Evolutionary conservation across 2,113 vertebrate genomes (phyloP).

Genomic region (Manacus vitellinus): DNA sequence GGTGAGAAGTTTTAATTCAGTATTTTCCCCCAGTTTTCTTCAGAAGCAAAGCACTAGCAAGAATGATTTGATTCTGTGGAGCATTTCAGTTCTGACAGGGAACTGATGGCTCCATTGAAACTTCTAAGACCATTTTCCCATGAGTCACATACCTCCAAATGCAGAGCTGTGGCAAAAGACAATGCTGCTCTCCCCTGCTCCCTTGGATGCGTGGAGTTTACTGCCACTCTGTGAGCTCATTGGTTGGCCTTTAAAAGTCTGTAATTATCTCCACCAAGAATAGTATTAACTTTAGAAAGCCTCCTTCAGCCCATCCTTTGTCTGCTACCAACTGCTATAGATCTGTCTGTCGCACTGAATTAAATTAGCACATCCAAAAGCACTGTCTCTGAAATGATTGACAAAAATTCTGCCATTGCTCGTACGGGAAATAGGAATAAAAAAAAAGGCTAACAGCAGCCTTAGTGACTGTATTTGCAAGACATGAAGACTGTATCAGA

Average conservation of each 20-base stretch:
- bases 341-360: constrained; percentile 44
- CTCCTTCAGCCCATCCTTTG: constrained; percentile 25
- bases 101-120: background rate
- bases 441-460: background rate
- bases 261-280: constrained; percentile 46
- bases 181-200: background rate
- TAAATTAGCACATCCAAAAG: constrained; percentile 13
- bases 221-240: background rate
- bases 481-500: background rate
- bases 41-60: background rate
- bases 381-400: background rate
- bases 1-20: background rate
- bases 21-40: background rate
- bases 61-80: background rate
- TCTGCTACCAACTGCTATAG: constrained; percentile 42
- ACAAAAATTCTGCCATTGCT: constrained; percentile 17
- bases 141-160: background rate
- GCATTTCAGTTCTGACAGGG: background rate
- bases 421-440: background rate
- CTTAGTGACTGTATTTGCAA: background rate
- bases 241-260: constrained; percentile 20
- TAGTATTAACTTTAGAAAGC: constrained; percentile 39
- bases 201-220: background rate
- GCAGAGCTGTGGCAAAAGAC: background rate
- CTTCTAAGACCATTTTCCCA: background rate